These are phyloP conservation scores for Alosa alosa DNA, from an alignment of 2,113 vertebrate genomes.

Conservation along the genomic window DNA sequence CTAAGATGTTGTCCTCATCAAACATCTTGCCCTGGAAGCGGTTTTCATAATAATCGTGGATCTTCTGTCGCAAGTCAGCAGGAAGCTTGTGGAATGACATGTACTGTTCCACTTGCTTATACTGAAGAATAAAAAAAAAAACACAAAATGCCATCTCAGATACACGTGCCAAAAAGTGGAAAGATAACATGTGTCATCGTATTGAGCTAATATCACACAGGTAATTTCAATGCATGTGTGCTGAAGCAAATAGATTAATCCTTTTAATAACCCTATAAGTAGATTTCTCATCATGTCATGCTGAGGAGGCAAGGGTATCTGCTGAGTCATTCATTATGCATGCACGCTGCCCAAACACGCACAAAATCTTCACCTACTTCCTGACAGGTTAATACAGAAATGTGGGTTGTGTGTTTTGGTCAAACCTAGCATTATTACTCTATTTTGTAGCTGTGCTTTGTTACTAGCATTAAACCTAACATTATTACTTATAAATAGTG, in stretches of 20 bases:
- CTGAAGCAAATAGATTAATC: not conserved
- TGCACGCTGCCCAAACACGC: not conserved
- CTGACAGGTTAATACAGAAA: not conserved
- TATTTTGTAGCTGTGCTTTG: too few species aligned
- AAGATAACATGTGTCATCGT: not conserved
- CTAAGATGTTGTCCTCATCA: slow-evolving; percentile 93
- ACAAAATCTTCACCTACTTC: not conserved
- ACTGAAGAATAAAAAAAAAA: slow-evolving; percentile 67
- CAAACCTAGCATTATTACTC: not conserved
- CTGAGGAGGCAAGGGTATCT: not conserved
- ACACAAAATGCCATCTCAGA: not conserved
- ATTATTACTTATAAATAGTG: not conserved
- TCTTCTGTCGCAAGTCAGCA: slow-evolving; percentile 92
- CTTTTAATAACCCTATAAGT: not conserved
- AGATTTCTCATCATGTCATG: not conserved
- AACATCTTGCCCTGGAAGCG: slow-evolving; percentile 99
- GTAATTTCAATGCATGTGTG: not conserved
- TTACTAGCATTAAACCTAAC: too few species aligned
- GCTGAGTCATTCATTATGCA: not conserved
- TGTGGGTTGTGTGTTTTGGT: not conserved
- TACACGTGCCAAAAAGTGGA: not conserved
- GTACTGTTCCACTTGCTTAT: slow-evolving; percentile 98
- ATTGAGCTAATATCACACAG: not conserved
- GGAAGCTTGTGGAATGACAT: slow-evolving; percentile 99
- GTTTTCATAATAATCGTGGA: slow-evolving; percentile 98